Evolutionary conservation across 1,140 invertebrate genomes (phyloP).

Genomic region (Caenorhabditis elegans): WBcel235 BX284602.5:12744501-12745000

Average conservation of each 20-base stretch:
- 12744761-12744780: conserved; percentile 95
- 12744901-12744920: conserved; percentile 94
- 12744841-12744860: conserved; percentile 89
- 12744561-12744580: too few relatives aligned
- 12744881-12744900: conserved; percentile 90
- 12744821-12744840: conserved; percentile 83
- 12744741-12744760: conserved; percentile 98
- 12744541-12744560: too few relatives aligned
- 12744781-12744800: conserved; percentile 99
- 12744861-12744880: conserved; percentile 96
- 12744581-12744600: too few relatives aligned
- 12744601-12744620: too few relatives aligned
- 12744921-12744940: conserved; percentile 90
- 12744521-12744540: too few relatives aligned
- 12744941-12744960: conserved; percentile 97
- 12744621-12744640: too few relatives aligned
- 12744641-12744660: too few relatives aligned
- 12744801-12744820: conserved; percentile 96
- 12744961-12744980: conserved; percentile 94
- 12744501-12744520: too few relatives aligned
- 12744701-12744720: too few relatives aligned
- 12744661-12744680: too few relatives aligned
- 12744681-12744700: too few relatives aligned
- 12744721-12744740: conserved; percentile 94
- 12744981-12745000: conserved; percentile 94